Conservation (phyloP, 2,113 vertebrate species). For the Callipepla californica region DNA sequence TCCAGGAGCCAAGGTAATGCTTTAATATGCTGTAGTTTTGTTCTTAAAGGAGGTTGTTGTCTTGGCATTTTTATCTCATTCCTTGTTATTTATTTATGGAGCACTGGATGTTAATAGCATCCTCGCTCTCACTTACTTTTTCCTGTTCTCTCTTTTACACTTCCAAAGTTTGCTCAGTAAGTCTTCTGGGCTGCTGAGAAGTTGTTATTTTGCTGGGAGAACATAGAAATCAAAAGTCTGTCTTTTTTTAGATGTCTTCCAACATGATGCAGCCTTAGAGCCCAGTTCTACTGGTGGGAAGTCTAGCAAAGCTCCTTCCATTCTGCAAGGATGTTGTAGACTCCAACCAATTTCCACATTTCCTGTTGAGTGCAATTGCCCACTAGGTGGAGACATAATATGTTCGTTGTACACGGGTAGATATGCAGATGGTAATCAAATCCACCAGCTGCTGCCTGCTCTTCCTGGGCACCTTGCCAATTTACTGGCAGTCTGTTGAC, state of each 20-base stretch:
- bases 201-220: neutral
- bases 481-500: conserved; percentile 67
- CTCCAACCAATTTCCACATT: neutral
- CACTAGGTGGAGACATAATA: conserved; percentile 74
- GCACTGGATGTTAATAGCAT: neutral
- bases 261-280: neutral
- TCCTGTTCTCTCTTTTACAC: neutral
- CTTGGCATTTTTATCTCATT: neutral
- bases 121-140: neutral
- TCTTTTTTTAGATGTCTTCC: neutral
- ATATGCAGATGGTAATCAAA: conserved; percentile 72
- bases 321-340: neutral
- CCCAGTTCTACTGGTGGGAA: neutral
- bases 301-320: neutral
- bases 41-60: neutral
- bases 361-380: conserved; percentile 32
- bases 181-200: neutral
- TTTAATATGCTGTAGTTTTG: neutral
- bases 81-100: neutral
- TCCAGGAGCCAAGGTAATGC: neutral
- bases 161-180: neutral
- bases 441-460: conserved; percentile 65
- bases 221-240: neutral
- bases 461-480: conserved; percentile 56
- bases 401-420: conserved; percentile 48